Base-by-base conservation (phyloP, 2,797 vertebrate species). In the Bovichtus variegatus region DNA sequence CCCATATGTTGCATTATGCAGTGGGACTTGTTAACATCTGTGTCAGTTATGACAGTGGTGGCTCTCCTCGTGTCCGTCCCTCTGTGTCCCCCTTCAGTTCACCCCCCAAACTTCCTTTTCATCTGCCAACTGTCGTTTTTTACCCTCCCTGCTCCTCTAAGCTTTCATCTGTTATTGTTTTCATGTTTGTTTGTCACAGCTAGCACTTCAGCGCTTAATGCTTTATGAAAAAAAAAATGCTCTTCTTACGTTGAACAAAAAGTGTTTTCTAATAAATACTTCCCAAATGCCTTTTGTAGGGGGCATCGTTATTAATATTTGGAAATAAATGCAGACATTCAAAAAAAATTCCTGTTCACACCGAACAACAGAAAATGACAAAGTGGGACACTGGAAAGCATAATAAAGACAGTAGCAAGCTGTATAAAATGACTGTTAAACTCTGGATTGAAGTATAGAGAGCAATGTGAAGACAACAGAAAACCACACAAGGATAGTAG, bases 11-110 rank as follows among this genome's bases (percentile, higher is more conserved):
- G 62, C 29, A 44, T 74, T 61, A 66, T 80, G 73, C 72, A 62
- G 18, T 25, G 79, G 79, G 76, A 71, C 59, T 77, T 82, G 78
- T 73, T 78, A 59, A 76, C 66, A 82, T 87, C 81, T 72, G 71
- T 84, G 84, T 86, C 69, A 73, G 40, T 38, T 66, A 9, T 80
- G 76, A 82, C 71, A 71, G 68, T 9, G 19, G 59, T 23, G 58
- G 31, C 62, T 71, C 46, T 54, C 50, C 31, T 54, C 25, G 3
- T 69, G 69, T 65, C 53, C 29, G n/a, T 80, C 67, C 54, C 76
- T 76, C 23, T 31, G 73, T 59, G 55, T 50, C 64, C 74, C 44
- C 16, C 49, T 68, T 59, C 74, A 55, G 76, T 64, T 61, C 21
- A 1, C 16, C 49, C 44, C 23, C 9, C 50, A 69, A 73, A 51